Base-by-base conservation (phyloP, 2,888 invertebrate species). In the Volucella inflata region DNA sequence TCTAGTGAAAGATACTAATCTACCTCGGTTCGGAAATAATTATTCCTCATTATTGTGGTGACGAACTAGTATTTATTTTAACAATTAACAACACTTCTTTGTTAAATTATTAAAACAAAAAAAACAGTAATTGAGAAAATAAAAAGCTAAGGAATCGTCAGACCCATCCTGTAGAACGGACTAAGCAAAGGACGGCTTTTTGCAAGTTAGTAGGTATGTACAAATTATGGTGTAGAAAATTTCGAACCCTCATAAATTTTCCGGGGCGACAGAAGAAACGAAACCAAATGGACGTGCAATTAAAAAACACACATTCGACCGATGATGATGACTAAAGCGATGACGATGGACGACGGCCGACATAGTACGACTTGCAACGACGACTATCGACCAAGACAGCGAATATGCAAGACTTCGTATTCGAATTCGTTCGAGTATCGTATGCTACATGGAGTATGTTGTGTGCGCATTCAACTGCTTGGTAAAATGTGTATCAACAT, bases 271-370 rank as follows among this genome's bases (percentile, higher is more conserved):
- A 74, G 68, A 83, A 83, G 74, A 83, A 83, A 83, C 83, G 57
- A 83, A 83, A 78, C 72, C 67, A 74, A 83, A 83, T 74, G 83
- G 83, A 83, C 83, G 74, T 77, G 83, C 78, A 83, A 83, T 83
- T 83, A 83, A 83, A 83, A 83, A 83, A 78, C 78, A 83, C 74
- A 83, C 78, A 83, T 78, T 83, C 78, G 74, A 74, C 68, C 40
- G 75, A 78, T 59, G 75, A 40, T 67, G 71, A 74, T 59, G 72
- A 67, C 72, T 74, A 67, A 83, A 78, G 60, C 74, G 68, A 50
- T 57, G 57, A 77, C 67, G 62, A 57, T 68, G 30, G 30, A 4
- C 30, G 30, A 30, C 30, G 30, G 30, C 30, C 30, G 6, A 30
- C 30, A 30, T 30, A 30, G 6, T 30, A 30, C 30, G 30, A 30